Conservation (phyloP, 2,113 vertebrate genomes). For the Proterorhinus semilunaris region DNA sequence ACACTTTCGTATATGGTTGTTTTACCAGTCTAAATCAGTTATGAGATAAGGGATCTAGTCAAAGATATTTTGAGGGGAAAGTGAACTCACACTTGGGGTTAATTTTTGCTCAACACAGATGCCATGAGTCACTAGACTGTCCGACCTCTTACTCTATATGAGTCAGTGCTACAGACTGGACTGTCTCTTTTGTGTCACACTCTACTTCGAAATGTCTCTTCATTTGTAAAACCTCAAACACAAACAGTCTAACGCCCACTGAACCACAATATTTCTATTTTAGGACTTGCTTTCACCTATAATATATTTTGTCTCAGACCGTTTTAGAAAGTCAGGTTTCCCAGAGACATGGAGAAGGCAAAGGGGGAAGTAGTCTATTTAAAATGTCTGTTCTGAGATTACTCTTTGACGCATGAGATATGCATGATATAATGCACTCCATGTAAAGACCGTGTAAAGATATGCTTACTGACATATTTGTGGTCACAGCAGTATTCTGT, state of each 20-base stretch:
- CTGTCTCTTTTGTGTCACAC: constrained; percentile 57
- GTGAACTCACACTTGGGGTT: constrained; percentile 58
- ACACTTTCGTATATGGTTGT: constrained; percentile 13
- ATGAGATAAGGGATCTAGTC: constrained; percentile 42
- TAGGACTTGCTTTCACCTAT: not conserved
- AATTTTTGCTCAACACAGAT: constrained; percentile 40
- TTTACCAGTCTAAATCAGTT: constrained; percentile 42
- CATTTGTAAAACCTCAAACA: constrained; percentile 49
- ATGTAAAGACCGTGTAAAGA: constrained; percentile 20
- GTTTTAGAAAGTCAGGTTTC: not conserved
- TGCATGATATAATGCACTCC: constrained; percentile 9
- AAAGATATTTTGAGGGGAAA: constrained; percentile 61
- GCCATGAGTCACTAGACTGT: constrained; percentile 60
- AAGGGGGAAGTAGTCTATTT: not conserved
- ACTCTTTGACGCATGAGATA: constrained; percentile 41
- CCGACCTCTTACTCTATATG: constrained; percentile 50
- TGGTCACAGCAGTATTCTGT: constrained; percentile 6
- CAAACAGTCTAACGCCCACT: constrained; percentile 31
- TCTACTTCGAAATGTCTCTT: constrained; percentile 13
- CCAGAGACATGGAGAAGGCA: not conserved
- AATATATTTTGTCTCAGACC: not conserved
- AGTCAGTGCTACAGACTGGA: constrained; percentile 66
- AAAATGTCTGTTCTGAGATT: constrained; percentile 12
- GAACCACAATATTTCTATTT: constrained; percentile 41
- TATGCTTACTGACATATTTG: constrained; percentile 15